Percentiles rank a stretch among this genome's conserved stretches.
phyloP scores from a whole-genome alignment of 2,113 vertebrate species.

The Alethe castanea region DNA sequence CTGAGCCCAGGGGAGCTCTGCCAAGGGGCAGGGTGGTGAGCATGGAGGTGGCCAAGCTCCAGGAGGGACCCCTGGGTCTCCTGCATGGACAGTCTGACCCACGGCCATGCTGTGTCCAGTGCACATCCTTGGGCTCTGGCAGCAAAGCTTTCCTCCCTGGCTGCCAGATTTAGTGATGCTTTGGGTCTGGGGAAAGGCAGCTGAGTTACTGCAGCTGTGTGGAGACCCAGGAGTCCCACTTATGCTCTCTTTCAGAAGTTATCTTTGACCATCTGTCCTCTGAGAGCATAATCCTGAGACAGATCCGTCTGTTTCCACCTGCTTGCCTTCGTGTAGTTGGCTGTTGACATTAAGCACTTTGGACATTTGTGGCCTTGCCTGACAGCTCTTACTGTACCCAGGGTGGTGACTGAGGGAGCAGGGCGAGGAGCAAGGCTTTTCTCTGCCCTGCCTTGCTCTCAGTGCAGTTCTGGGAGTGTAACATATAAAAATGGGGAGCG shows the following conservation, averaged over 20 bases:
- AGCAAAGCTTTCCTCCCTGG: neutral
- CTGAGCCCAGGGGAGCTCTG: neutral
- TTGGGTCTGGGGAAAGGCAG: neutral
- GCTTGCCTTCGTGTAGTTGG: neutral
- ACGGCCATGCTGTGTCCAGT: fast-evolving
- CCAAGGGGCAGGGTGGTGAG: neutral
- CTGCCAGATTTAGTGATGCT: neutral
- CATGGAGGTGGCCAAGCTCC: neutral
- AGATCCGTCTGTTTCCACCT: fast-evolving
- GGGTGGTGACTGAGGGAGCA: neutral
- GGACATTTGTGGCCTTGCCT: neutral
- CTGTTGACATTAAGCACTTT: neutral
- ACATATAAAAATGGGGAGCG: neutral
- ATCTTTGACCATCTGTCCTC: neutral
- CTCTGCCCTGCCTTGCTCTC: neutral
- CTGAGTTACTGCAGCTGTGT: neutral
- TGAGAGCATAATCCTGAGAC: neutral
- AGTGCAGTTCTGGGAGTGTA: neutral
- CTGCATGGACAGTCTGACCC: neutral
- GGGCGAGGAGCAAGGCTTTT: neutral
- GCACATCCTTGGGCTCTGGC: fast-evolving
- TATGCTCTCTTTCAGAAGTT: neutral
- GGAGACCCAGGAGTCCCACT: neutral
- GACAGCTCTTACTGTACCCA: neutral
- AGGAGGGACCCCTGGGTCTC: neutral